Base-by-base conservation (phyloP, 2,113 vertebrate species). In the Erythrolamprus reginae region DNA sequence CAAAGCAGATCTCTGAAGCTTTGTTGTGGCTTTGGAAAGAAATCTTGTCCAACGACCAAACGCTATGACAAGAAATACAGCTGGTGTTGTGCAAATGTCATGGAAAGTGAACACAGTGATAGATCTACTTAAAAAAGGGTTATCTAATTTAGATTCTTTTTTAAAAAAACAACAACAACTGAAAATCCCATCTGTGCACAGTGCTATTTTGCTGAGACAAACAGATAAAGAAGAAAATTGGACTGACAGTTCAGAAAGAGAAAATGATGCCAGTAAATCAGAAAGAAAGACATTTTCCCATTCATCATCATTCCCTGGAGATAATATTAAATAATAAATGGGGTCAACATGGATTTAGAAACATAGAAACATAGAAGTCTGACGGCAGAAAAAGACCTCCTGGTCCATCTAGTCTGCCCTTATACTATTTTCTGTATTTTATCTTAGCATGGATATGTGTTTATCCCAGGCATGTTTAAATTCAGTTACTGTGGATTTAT, bases 21-120 rank as follows among this genome's bases (percentile, higher is more conserved):
- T 96, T 96, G 92, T 95, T 96, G 93, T 95, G 90, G 94, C 93
- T 95, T 95, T 92, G 89, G 93, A 96, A 91, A 95, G 87, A 91
- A 92, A 94, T 94, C 91, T 94, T 95, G 92, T 96, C 95, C 95
- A 91, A 89, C 89, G 65, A 96, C 91, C 90, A 93, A 93, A 90
- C 65, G 89, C 89, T 52, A 91, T 86, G 91, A 92, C 87, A 92
- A 95, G 93, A 95, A 93, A 88, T 91, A 90, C 90, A 93, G 92
- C 89, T 94, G 94, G 92, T 94, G 92, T 93, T 95, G 94, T 95
- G 92, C 91, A 94, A 91, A 91, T 88, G 94, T 89, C 94, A 94
- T 82, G 86, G 48, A 91, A 93, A 93, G 93, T 89, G 88, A 91
- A 92, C 61, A 93, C 93, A 94, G 65, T 50, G 5, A 93, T 83